Percentiles rank a stretch among this genome's conserved stretches.
Conservation (phyloP, 2,797 vertebrate species). For the Micropoecilia bifurca region DNA sequence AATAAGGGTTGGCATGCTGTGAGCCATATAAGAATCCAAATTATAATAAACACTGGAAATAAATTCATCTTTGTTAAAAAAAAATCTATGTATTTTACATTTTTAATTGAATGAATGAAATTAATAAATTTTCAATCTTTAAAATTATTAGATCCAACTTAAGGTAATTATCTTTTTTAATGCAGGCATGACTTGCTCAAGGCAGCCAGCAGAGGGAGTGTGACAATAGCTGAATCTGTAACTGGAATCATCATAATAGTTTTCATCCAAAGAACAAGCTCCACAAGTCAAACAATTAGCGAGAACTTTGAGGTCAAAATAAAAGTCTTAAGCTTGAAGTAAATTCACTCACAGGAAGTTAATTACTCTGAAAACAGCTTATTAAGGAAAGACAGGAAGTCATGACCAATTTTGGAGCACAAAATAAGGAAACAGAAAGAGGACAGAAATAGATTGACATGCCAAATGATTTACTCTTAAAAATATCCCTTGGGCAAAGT, state of each 20-base stretch:
- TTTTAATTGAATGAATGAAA: background rate
- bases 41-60: background rate
- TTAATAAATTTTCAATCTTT: background rate
- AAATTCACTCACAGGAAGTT: background rate
- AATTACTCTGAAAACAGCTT: background rate
- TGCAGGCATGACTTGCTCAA: background rate
- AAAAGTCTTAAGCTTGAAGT: background rate
- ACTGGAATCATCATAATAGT: background rate
- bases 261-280: conserved; percentile 5
- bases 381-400: background rate
- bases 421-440: background rate
- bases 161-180: background rate
- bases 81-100: background rate
- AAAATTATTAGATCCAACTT: background rate
- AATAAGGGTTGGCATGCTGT: background rate
- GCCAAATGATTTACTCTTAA: background rate
- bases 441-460: background rate
- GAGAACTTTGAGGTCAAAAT: background rate
- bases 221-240: background rate
- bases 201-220: background rate
- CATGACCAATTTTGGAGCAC: conserved; percentile 3
- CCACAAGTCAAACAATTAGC: conserved; percentile 3
- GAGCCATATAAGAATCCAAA: background rate
- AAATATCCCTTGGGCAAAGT: background rate
- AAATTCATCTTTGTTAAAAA: background rate